Base-by-base conservation (phyloP, 2,888 invertebrate genomes). In the Euphydryas editha region DNA sequence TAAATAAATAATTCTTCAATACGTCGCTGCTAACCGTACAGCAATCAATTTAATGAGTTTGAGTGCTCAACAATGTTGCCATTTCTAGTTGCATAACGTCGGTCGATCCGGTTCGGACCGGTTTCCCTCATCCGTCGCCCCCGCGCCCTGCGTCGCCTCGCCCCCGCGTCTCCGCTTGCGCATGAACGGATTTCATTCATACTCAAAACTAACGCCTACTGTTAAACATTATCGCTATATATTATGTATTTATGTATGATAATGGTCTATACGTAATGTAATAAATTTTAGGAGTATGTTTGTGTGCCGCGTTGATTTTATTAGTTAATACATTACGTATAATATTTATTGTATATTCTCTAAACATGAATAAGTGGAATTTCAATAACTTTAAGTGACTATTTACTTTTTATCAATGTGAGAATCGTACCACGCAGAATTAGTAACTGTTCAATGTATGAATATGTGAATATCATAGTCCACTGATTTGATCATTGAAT, bases 1-100 rank as follows among this genome's bases (percentile, higher is more conserved):
- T 51, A 15, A 21, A 13, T 4, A 24, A 15, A 51, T 10, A 49
- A 24, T 7, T 0, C 6, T n/a, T 21, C 24, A 24, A 42, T 20
- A 42, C 49, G 51, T 64, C 49, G 54, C 65, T 67, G 61, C 65
- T 57, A 67, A 71, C 68, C 68, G 67, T 65, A 24, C 51, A 30
- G 54, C 54, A 54, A 54, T 54, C 54, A 54, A 17, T 54, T 54
- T 54, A 54, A 54, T 36, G 54, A 36, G 54, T 54, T 57, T 42
- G 59, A 57, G 61, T 55, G 46, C 58, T 61, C 58, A 42, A 63
- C 59, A 44, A 59, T 54, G 54, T 69, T 67, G 62, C 65, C 61
- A 69, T 72, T 69, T 71, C 68, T 65, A 68, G 67, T 72, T 72
- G 65, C 68, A 64, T 70, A 69, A 70, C 46, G 60, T 55, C 59